phyloP scores from a whole-genome alignment of 1,140 invertebrate genomes.

The Ganaspis sp. region DNA sequence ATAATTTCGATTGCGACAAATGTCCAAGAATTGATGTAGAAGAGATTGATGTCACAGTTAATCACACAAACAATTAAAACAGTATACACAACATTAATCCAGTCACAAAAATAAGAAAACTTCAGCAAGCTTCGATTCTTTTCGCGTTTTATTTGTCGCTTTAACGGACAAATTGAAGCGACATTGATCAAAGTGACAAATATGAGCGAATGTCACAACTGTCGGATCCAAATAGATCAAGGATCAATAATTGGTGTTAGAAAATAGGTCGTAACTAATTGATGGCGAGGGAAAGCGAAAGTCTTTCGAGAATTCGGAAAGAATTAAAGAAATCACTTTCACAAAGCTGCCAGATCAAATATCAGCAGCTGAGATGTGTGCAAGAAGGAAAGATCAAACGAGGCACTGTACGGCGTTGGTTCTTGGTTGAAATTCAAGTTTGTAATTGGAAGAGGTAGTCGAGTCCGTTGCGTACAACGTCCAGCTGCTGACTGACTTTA shows the following conservation, averaged over 20 bases:
- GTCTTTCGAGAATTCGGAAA: conserved; percentile 7
- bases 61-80: too few species aligned
- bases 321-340: conserved; percentile 11
- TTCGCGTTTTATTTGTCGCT: too few species aligned
- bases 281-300: neutral
- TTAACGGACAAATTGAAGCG: too few species aligned
- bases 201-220: neutral
- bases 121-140: too few species aligned
- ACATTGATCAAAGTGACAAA: too few species aligned
- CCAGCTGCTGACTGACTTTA: conserved; percentile 55
- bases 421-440: neutral
- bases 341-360: conserved; percentile 2
- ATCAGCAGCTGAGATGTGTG: neutral
- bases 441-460: neutral
- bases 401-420: conserved; percentile 11
- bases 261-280: neutral
- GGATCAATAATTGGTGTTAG: neutral
- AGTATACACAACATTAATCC: too few species aligned
- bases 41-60: too few species aligned
- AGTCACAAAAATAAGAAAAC: too few species aligned
- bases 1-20: neutral
- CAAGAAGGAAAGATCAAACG: conserved; percentile 4
- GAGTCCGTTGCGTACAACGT: conserved; percentile 43
- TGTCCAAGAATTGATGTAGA: too few species aligned
- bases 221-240: neutral